Conservation (phyloP, 2,888 invertebrate genomes). For the Amphiduros pacificus region DNA sequence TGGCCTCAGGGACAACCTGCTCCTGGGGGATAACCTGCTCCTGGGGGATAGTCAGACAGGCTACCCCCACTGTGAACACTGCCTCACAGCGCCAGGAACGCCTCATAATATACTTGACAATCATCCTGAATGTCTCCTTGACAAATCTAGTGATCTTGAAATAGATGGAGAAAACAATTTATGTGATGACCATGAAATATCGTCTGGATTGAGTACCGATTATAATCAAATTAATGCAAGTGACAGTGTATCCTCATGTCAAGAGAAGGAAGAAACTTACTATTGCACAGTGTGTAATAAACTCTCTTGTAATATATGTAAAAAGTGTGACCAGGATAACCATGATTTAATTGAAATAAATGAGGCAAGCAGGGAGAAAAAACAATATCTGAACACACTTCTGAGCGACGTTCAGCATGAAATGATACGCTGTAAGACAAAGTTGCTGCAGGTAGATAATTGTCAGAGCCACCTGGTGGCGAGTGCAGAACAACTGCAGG, state of each 20-base stretch:
- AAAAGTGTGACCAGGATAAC: not conserved
- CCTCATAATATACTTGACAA: no score
- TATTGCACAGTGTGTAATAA: conserved; percentile 15
- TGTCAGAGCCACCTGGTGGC: conserved; percentile 7
- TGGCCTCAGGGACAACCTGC: not conserved
- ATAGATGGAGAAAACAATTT: no score
- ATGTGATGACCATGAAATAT: no score
- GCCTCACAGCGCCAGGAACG: no score
- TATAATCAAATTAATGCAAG: no score
- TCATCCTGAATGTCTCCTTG: no score
- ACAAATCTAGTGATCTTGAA: no score
- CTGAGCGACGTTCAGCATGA: not conserved
- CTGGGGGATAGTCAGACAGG: no score
- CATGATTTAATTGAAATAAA: conserved; percentile 1
- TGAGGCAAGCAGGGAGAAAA: conserved; percentile 9
- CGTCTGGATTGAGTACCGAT: no score
- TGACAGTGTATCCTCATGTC: not conserved
- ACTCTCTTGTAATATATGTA: conserved; percentile 6
- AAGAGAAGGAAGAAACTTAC: not conserved
- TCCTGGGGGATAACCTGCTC: no score
- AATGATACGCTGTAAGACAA: conserved; percentile 1
- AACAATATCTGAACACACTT: conserved; percentile 11
- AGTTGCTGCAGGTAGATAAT: conserved; percentile 10
- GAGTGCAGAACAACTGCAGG: conserved; percentile 2
- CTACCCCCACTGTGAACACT: not conserved